phyloP scores from a whole-genome alignment of 2,113 vertebrate species.

The Willisornis vidua region DNA sequence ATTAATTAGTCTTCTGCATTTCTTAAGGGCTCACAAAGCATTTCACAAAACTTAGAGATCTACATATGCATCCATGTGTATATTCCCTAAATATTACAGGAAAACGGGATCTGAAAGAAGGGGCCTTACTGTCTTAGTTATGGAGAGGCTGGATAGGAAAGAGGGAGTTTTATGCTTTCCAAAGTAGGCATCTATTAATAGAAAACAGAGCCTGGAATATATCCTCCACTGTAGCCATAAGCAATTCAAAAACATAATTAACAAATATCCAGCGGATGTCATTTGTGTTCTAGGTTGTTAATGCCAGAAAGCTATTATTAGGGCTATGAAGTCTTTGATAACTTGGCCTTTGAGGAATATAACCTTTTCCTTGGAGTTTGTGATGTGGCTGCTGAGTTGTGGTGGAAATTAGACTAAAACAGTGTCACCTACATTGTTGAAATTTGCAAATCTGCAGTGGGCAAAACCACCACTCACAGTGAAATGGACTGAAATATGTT shows the following conservation, averaged over 20 bases:
- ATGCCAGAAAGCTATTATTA: constrained; percentile 18
- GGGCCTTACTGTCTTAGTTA: background rate
- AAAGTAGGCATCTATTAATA: constrained; percentile 60
- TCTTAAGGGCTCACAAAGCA: background rate
- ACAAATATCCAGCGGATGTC: constrained; percentile 14
- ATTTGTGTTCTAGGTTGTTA: constrained; percentile 12
- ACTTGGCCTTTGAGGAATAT: background rate
- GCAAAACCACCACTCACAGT: background rate
- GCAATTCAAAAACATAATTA: constrained; percentile 55
- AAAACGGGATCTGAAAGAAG: constrained; percentile 5
- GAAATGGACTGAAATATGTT: background rate
- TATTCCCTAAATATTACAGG: background rate
- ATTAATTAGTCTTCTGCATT: background rate
- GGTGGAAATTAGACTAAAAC: background rate
- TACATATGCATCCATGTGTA: background rate
- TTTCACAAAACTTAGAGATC: background rate
- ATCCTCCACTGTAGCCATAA: constrained; percentile 31
- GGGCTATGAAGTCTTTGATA: background rate
- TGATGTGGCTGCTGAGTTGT: background rate
- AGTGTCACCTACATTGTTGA: background rate
- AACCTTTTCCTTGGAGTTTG: background rate
- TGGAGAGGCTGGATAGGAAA: background rate
- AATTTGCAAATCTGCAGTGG: background rate
- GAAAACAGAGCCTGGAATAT: constrained; percentile 54
- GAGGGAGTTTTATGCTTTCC: constrained; percentile 10